Percentiles rank a stretch among this genome's conserved stretches.
Evolutionary conservation across 2,888 invertebrate genomes (phyloP).

Genomic region (Eudasyphora cyanicolor): DNA sequence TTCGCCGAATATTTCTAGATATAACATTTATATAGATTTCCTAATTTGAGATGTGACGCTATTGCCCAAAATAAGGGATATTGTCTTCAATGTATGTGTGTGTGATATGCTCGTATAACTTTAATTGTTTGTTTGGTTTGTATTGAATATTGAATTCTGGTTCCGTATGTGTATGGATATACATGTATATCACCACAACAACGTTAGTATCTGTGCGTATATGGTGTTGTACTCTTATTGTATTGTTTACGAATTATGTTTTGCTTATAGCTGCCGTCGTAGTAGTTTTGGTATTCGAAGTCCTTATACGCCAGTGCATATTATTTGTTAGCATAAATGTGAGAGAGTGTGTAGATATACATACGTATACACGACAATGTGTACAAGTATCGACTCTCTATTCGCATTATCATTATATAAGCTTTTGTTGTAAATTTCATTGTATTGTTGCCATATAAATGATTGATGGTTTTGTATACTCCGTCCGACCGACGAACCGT

Average conservation of each 20-base stretch:
- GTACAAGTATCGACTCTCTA: background rate
- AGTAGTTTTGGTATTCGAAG: background rate
- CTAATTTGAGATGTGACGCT: too few species aligned
- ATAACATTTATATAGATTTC: too few species aligned
- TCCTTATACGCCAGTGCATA: background rate
- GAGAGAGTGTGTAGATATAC: background rate
- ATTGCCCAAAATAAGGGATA: too few species aligned
- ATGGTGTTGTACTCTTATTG: background rate
- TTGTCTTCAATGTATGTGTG: too few species aligned
- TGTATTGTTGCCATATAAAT: constrained; percentile 54
- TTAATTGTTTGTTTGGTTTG: too few species aligned
- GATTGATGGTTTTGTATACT: constrained; percentile 56
- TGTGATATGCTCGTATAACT: too few species aligned
- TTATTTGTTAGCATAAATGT: background rate
- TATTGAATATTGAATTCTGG: too few species aligned
- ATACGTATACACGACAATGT: background rate
- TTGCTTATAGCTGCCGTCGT: background rate
- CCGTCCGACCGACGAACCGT: too few species aligned
- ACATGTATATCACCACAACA: too few species aligned
- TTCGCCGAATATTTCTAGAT: too few species aligned
- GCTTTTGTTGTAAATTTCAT: constrained; percentile 56
- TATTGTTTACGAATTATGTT: constrained; percentile 20
- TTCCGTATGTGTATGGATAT: too few species aligned
- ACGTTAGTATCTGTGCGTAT: too few species aligned
- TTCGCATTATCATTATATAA: constrained; percentile 44